Percentiles rank a stretch among this genome's conserved stretches.
phyloP scores from a whole-genome alignment of 2,797 vertebrate genomes.

The Notoglanidium macrostoma region DNA sequence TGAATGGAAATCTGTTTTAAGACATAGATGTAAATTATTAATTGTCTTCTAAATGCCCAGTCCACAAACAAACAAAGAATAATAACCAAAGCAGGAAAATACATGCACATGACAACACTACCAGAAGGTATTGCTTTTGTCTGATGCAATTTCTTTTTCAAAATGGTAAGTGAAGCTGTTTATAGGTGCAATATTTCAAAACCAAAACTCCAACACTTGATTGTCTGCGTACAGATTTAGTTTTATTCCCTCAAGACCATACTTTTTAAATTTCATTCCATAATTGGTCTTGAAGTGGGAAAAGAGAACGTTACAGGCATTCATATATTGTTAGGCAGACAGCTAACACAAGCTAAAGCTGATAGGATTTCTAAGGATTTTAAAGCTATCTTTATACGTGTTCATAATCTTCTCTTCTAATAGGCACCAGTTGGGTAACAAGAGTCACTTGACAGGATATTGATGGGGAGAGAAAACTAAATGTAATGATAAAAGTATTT shows the following conservation, averaged over 20 bases:
- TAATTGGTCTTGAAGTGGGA: slow-evolving; percentile 6
- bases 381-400: neutral
- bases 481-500: neutral
- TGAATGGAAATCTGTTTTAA: neutral
- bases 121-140: slow-evolving; percentile 5
- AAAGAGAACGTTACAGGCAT: neutral
- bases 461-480: neutral
- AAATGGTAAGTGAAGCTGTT: slow-evolving; percentile 1
- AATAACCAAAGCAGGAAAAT: neutral
- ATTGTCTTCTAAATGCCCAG: neutral
- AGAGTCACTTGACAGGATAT: neutral
- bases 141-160: slow-evolving; percentile 6
- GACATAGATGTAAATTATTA: neutral
- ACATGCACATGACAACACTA: neutral
- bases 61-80: neutral
- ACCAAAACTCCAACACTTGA: neutral
- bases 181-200: slow-evolving; percentile 1
- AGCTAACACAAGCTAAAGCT: neutral
- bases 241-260: neutral
- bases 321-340: neutral
- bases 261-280: neutral
- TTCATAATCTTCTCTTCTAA: neutral
- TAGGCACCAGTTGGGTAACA: neutral
- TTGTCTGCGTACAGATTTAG: neutral
- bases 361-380: neutral